These are phyloP conservation scores for Danionella cerebrum DNA, from an alignment of 2,113 vertebrate species.

Conservation along the genomic window DNA sequence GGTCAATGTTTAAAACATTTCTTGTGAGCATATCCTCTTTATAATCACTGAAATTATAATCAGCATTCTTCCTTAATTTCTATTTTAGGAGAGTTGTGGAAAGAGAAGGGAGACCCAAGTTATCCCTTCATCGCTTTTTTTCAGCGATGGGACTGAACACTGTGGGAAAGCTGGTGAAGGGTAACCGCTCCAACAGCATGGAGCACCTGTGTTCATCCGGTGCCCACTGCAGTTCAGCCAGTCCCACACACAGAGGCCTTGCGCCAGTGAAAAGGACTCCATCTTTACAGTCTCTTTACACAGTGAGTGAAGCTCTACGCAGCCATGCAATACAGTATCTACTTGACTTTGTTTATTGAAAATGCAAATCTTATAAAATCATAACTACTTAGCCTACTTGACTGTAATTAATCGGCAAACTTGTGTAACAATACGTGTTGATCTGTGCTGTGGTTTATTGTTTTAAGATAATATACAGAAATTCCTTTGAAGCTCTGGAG, in stretches of 20 bases:
- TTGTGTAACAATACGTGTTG: neutral
- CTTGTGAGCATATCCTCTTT: too few relatives aligned
- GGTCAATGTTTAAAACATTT: too few relatives aligned
- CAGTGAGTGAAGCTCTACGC: conserved; percentile 62
- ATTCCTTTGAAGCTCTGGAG: too few relatives aligned
- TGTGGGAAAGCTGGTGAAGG: conserved; percentile 74
- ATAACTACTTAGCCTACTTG: neutral
- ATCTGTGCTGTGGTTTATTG: neutral
- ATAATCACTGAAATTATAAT: too few relatives aligned
- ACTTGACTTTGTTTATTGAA: conserved; percentile 10
- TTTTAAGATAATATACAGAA: too few relatives aligned
- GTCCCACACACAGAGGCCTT: conserved; percentile 45
- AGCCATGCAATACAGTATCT: neutral
- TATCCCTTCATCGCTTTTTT: conserved; percentile 80
- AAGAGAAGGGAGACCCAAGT: conserved; percentile 57
- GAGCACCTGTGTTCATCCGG: conserved; percentile 68
- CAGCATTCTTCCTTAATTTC: neutral
- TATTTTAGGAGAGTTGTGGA: conserved; percentile 27
- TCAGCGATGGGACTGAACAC: conserved; percentile 78
- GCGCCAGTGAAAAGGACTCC: conserved; percentile 71
- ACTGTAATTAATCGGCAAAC: neutral
- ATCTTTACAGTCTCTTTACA: conserved; percentile 77
- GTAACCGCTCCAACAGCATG: conserved; percentile 83
- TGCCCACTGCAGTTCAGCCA: conserved; percentile 34
- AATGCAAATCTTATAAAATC: neutral